A percentile compares a stretch with the other conserved stretches of the same genome.
Conservation (phyloP, 2,888 invertebrate genomes). For the Endotricha flammealis region DNA sequence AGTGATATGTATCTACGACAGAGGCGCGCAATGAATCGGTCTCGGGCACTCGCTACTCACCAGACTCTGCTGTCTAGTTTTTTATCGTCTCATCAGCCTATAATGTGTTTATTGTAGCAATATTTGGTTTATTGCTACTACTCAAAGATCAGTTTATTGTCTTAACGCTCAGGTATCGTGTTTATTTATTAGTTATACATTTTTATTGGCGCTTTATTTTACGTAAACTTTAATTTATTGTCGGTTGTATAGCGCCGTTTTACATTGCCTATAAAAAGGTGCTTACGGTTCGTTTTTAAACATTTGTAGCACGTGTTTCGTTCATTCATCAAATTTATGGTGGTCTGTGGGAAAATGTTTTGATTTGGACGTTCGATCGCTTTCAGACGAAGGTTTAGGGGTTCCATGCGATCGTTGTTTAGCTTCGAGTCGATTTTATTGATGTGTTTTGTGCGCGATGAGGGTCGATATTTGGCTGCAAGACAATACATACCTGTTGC, state of each 20-base stretch:
- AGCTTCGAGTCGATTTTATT: conserved; percentile 28
- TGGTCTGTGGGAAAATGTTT: conserved; percentile 72
- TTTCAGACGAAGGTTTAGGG: conserved; percentile 32
- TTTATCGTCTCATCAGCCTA: conserved; percentile 70
- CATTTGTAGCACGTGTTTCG: conserved; percentile 76
- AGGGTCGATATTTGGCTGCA: conserved; percentile 16
- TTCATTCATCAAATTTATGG: conserved; percentile 78
- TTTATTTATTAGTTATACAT: conserved; percentile 79
- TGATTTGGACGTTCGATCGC: conserved; percentile 49
- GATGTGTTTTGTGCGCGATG: conserved; percentile 21
- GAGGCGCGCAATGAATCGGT: conserved; percentile 36
- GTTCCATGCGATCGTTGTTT: conserved; percentile 27
- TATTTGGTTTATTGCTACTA: conserved; percentile 75
- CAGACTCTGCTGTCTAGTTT: conserved; percentile 34
- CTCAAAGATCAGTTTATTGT: conserved; percentile 74
- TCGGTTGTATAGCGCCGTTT: conserved; percentile 71
- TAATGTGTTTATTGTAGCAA: conserved; percentile 77
- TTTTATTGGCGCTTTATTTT: conserved; percentile 77
- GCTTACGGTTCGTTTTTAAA: conserved; percentile 74
- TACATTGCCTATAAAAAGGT: conserved; percentile 77
- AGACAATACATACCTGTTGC: conserved; percentile 16
- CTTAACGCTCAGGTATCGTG: conserved; percentile 75
- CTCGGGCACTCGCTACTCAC: conserved; percentile 27
- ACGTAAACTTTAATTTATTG: conserved; percentile 77
- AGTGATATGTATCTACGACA: conserved; percentile 62